Conservation (phyloP, 2,888 invertebrate species). For the Leptopilina myrica region DNA sequence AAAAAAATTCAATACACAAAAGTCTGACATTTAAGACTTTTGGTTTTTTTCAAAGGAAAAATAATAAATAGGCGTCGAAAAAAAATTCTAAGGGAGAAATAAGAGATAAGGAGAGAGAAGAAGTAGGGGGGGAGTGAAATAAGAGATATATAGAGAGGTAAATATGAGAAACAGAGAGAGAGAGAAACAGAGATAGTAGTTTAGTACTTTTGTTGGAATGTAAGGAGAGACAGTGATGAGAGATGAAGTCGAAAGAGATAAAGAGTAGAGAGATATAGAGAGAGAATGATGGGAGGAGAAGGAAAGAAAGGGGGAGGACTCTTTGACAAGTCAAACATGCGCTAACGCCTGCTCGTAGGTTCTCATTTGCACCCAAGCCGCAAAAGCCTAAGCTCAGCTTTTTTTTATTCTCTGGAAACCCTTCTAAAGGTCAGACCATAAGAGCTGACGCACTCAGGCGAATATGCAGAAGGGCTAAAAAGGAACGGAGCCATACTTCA, state of each 20-base stretch:
- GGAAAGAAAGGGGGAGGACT: slow-evolving; percentile 42
- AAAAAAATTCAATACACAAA: no score
- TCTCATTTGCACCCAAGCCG: slow-evolving; percentile 49
- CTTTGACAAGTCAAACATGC: slow-evolving; percentile 68
- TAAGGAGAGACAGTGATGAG: neutral
- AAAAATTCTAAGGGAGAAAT: no score
- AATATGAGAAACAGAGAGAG: no score
- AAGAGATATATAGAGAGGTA: no score
- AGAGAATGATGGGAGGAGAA: slow-evolving; percentile 29
- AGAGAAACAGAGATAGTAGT: no score
- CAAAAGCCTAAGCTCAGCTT: slow-evolving; percentile 45
- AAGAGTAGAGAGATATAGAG: neutral
- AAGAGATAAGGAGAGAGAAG: no score
- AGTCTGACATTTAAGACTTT: no score
- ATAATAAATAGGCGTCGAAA: neutral
- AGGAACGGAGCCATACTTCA: slow-evolving; percentile 17
- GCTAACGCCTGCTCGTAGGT: slow-evolving; percentile 58
- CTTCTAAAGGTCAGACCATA: slow-evolving; percentile 32
- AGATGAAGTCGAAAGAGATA: slow-evolving; percentile 20
- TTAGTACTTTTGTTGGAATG: slow-evolving; percentile 18
- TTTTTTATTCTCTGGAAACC: slow-evolving; percentile 35
- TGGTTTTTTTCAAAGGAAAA: neutral
- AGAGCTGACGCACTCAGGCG: slow-evolving; percentile 29
- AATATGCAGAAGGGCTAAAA: slow-evolving; percentile 35
- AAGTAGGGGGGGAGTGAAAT: no score